Base-by-base conservation (phyloP, 1,140 invertebrate species). In the Camponotus vicinus region DNA sequence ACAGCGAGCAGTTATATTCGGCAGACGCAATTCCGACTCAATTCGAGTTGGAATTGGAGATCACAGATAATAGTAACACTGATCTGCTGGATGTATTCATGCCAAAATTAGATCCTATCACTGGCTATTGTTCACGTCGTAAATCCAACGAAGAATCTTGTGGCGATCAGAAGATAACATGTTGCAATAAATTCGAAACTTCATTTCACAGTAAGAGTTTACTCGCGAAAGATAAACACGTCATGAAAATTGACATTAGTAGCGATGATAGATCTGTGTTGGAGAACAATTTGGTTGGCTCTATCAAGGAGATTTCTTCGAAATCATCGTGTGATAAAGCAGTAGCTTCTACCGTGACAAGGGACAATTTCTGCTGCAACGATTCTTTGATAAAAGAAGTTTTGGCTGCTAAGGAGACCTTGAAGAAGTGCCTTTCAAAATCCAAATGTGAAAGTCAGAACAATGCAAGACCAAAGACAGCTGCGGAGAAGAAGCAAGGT, bases 331-430 rank as follows among this genome's bases (percentile, higher is more conserved):
- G 79, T n/a, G n/a, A 21, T 21, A 64, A 66, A 45, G 4, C 9
- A 7, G 5, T 27, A 9, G 18, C 27, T 32, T 42, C 67, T 18
- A 27, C 61, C 13, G 18, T 37, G 9, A 70, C 86, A 7, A 88
- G 40, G 11, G 82, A 87, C 9, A 85, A 85, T 8, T 80, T 83
- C 57, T 90, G 86, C 52, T 90, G 85, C 6, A 87, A 87, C 1
- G 94, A 95, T 76, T 88, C 91, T 18, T 86, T 95, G 64, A 92
- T 93, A 34, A 95, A 95, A 73, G 93, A 95, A 88, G 93, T 95
- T 9, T 76, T 95, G 27, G 94, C 95, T 37, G 94, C 95, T 9
- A 95, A 95, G 34, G 95, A 95, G 59, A 94, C 93, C 6, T 79
- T 95, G 9, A 95, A 93, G 61, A 93, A 93, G 15, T 95, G 93